Evolutionary conservation across 2,797 vertebrate genomes (phyloP).

Genomic region (Phylloscopus collybita): DNA sequence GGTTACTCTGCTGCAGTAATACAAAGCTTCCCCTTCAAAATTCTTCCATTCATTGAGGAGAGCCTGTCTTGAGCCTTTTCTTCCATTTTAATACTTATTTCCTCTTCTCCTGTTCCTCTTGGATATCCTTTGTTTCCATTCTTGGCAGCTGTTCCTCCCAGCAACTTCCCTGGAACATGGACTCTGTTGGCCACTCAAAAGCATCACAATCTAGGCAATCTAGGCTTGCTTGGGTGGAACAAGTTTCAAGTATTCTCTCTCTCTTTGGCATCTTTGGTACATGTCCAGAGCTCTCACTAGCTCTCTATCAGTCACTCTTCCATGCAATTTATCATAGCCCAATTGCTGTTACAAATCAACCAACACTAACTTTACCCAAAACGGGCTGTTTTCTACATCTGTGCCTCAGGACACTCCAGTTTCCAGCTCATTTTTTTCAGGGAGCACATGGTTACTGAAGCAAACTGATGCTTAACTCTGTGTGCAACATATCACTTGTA

Average conservation of each 20-base stretch:
- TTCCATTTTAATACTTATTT: not conserved
- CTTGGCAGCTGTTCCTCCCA: not conserved
- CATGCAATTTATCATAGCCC: not conserved
- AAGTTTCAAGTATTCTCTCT: not conserved
- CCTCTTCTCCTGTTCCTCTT: not conserved
- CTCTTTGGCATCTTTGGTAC: not conserved
- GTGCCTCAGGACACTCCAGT: not conserved
- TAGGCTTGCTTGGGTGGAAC: not conserved
- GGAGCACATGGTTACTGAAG: not conserved
- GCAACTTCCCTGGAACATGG: not conserved
- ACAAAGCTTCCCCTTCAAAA: not conserved
- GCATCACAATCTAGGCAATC: not conserved
- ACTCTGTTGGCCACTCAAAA: not conserved
- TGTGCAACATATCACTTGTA: not conserved
- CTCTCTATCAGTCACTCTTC: not conserved
- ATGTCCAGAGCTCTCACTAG: not conserved
- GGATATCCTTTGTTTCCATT: not conserved
- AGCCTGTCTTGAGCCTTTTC: not conserved
- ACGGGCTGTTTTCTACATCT: not conserved
- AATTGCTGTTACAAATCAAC: not conserved
- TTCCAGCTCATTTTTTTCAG: not conserved
- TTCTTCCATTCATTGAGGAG: not conserved
- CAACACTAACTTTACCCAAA: not conserved
- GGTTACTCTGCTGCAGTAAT: not conserved
- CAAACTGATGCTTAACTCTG: not conserved